A percentile compares a stretch with the other conserved stretches of the same genome.
Conservation (phyloP, 2,888 invertebrate genomes). For the Cylindroiulus punctatus region DNA sequence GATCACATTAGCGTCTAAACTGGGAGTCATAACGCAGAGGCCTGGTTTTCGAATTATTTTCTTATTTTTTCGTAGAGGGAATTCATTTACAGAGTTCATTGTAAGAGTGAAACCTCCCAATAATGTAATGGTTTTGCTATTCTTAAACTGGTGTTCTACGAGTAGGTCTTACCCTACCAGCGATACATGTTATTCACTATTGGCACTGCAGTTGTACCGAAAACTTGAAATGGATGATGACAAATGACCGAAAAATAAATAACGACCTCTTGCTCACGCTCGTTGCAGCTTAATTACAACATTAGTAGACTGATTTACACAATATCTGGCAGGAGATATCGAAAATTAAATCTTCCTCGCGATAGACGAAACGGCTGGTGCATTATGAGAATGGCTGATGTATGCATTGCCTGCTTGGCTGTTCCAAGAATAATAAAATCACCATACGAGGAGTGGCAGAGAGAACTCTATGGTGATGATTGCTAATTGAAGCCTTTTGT, state of each 20-base stretch:
- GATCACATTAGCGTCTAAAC: not conserved
- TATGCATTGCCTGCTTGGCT: not conserved
- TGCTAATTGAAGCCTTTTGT: conserved; percentile 16
- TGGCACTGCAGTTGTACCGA: not conserved
- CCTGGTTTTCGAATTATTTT: not conserved
- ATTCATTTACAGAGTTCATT: not conserved
- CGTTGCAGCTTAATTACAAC: conserved; percentile 25
- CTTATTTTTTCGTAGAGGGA: not conserved
- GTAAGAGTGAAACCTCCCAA: not conserved
- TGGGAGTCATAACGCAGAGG: not conserved
- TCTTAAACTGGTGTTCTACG: not conserved
- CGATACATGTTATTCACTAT: not conserved
- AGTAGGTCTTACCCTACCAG: not conserved
- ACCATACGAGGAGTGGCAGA: not conserved
- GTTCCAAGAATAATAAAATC: not conserved
- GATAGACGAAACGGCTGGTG: not conserved
- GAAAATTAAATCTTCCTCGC: not conserved
- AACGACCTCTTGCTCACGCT: not conserved
- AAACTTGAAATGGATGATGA: not conserved
- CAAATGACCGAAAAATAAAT: not conserved
- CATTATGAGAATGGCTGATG: not conserved
- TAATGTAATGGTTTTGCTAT: not conserved
- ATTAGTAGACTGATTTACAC: conserved; percentile 11
- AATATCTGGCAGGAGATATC: not conserved
- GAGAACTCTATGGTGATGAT: not conserved